These are phyloP conservation scores for Venustaconcha ellipsiformis DNA, from an alignment of 1,140 invertebrate species.

Conservation along the genomic window DNA sequence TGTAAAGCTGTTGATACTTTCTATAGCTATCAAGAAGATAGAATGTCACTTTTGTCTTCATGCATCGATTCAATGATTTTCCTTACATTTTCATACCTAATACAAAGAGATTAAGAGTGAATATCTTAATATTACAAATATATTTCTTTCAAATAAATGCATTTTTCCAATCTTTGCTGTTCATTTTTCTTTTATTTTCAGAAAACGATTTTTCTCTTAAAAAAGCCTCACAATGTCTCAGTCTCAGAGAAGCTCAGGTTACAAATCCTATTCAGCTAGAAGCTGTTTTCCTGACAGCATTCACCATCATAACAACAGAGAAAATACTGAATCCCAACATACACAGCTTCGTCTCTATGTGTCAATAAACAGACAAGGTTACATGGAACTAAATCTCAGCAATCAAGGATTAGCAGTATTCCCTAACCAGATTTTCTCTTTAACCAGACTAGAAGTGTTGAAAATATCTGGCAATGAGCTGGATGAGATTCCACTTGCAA, in stretches of 20 bases:
- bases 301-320: too few relatives aligned
- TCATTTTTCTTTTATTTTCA: too few relatives aligned
- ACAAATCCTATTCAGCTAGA: conserved; percentile 25
- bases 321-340: neutral
- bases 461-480: conserved; percentile 57
- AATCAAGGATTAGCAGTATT: conserved; percentile 40
- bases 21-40: too few relatives aligned
- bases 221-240: conserved; percentile 8
- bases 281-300: neutral
- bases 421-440: conserved; percentile 55
- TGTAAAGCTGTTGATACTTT: too few relatives aligned
- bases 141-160: too few relatives aligned
- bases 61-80: too few relatives aligned
- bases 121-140: too few relatives aligned
- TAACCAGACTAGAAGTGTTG: conserved; percentile 54
- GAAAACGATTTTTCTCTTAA: neutral
- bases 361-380: conserved; percentile 46
- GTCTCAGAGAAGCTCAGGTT: conserved; percentile 33
- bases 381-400: conserved; percentile 55
- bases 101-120: too few relatives aligned
- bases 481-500: conserved; percentile 46
- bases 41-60: too few relatives aligned
- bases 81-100: too few relatives aligned
- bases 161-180: too few relatives aligned
- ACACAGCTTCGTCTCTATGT: conserved; percentile 33